These are phyloP conservation scores for Drosophila robusta DNA, from an alignment of 2,888 invertebrate genomes.

Conservation along the genomic window DNA sequence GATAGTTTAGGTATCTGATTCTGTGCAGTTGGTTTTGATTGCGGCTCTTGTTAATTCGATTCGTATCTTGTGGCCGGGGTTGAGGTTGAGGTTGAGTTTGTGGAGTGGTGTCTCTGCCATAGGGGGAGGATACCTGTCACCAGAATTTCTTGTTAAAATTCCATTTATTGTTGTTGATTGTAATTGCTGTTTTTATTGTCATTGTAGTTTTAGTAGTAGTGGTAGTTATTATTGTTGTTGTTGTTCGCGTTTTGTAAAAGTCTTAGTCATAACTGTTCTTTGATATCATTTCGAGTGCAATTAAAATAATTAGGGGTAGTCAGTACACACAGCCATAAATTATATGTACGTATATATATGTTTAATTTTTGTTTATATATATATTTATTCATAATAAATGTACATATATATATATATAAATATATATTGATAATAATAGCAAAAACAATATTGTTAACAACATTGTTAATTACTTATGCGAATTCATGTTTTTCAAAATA, in stretches of 20 bases:
- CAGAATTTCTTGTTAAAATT: conserved; percentile 43
- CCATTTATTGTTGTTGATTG: conserved; percentile 36
- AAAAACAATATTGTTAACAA: conserved; percentile 27
- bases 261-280: conserved; percentile 27
- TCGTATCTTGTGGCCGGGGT: conserved; percentile 37
- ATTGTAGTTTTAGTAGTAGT: conserved; percentile 19
- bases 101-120: conserved; percentile 39
- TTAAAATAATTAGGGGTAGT: conserved; percentile 62
- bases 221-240: conserved; percentile 16
- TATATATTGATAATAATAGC: conserved; percentile 47
- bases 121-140: conserved; percentile 44
- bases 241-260: conserved; percentile 20
- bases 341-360: conserved; percentile 41
- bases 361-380: conserved; percentile 23
- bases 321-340: conserved; percentile 74
- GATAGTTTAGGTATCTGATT: conserved; percentile 28
- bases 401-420: conserved; percentile 29
- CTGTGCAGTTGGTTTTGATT: conserved; percentile 29
- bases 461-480: conserved; percentile 38
- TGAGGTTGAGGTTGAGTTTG: conserved; percentile 25
- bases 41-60: conserved; percentile 33
- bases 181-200: conserved; percentile 21
- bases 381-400: conserved; percentile 33
- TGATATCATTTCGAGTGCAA: conserved; percentile 30
- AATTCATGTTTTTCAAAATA: conserved; percentile 83